A percentile compares a stretch with the other conserved stretches of the same genome.
Evolutionary conservation across 2,113 vertebrate genomes (phyloP).

Genomic region (Electrona antarctica): DNA sequence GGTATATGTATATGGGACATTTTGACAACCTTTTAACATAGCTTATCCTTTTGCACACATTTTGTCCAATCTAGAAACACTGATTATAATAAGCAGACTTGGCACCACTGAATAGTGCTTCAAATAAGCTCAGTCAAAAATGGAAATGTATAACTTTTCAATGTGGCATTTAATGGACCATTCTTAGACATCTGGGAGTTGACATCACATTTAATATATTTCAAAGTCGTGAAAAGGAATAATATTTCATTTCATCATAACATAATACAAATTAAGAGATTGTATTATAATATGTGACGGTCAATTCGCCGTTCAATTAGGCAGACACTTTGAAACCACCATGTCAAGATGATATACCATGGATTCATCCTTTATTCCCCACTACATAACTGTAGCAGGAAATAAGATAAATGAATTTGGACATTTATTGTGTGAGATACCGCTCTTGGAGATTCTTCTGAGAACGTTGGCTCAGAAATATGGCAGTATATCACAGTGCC

Average conservation of each 20-base stretch:
- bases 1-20: no score
- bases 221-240: no score
- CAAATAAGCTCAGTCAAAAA: neutral
- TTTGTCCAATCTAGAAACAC: no score
- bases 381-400: no score
- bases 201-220: conserved; percentile 48
- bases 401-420: neutral
- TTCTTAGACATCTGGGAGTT: conserved; percentile 42
- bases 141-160: conserved; percentile 43
- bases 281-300: no score
- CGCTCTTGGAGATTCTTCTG: conserved; percentile 8
- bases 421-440: neutral
- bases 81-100: neutral
- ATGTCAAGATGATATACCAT: neutral
- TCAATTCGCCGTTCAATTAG: no score
- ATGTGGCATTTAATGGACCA: conserved; percentile 32
- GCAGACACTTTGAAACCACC: no score
- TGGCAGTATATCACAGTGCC: conserved; percentile 16
- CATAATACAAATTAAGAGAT: no score
- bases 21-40: no score
- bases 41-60: neutral
- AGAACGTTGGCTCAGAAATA: conserved; percentile 28
- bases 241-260: no score
- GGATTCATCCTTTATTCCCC: no score
- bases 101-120: neutral